phyloP scores from a whole-genome alignment of 2,113 vertebrate genomes.

The Brachypteracias leptosomus region DNA sequence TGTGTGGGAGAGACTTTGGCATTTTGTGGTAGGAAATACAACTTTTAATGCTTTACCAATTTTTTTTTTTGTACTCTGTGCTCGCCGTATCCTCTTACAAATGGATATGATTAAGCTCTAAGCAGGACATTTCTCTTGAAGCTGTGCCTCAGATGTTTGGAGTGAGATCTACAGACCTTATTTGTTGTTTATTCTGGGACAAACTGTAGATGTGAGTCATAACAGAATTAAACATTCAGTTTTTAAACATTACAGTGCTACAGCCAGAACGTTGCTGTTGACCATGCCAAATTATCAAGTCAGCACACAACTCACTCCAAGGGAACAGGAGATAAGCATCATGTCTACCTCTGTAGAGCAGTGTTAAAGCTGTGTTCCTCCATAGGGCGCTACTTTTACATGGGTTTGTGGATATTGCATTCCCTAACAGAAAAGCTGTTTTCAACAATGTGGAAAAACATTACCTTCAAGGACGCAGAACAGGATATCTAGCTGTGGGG shows the following conservation, averaged over 20 bases:
- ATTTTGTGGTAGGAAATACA: background rate
- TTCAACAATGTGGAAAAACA: background rate
- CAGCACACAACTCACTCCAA: background rate
- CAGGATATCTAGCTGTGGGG: background rate
- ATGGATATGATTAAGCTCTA: background rate
- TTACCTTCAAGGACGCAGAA: background rate
- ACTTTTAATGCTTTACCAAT: background rate
- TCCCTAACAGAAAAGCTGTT: background rate
- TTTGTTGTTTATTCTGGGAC: conserved; percentile 2
- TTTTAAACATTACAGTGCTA: background rate
- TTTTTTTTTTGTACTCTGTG: background rate
- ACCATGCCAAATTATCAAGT: background rate
- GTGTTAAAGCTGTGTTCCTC: background rate
- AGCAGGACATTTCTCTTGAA: background rate
- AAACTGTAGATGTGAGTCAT: conserved; percentile 1
- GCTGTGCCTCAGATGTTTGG: background rate
- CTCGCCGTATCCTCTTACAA: rapidly evolving
- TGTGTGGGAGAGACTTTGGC: background rate
- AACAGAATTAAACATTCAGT: background rate
- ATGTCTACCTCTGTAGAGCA: background rate
- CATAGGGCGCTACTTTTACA: background rate
- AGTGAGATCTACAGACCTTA: background rate
- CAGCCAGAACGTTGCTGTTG: background rate
- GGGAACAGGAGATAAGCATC: background rate
- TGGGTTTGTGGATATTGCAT: background rate